A percentile compares a stretch with the other conserved stretches of the same genome.
phyloP scores from a whole-genome alignment of 2,797 vertebrate genomes.

The Loriculus beryllinus region DNA sequence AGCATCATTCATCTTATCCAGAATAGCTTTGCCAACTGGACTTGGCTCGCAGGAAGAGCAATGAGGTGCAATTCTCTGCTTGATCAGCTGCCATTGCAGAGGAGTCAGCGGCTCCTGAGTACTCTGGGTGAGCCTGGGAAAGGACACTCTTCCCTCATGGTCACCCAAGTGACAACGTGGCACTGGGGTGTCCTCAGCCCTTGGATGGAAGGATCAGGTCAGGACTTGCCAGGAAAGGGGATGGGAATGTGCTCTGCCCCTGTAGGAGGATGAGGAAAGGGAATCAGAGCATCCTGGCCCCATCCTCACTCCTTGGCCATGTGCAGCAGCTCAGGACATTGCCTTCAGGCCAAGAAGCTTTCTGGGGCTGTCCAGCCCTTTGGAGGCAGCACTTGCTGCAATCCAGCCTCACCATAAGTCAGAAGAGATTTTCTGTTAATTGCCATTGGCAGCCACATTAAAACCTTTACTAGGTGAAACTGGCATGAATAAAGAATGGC shows the following conservation, averaged over 20 bases:
- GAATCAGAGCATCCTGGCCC: background rate
- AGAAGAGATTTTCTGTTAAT: background rate
- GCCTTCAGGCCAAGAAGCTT: background rate
- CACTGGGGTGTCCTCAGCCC: background rate
- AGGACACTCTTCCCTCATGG: background rate
- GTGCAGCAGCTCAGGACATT: background rate
- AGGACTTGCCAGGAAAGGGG: background rate
- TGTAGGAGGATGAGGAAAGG: background rate
- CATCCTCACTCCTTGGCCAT: background rate
- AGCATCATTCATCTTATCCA: background rate
- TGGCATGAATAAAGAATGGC: background rate
- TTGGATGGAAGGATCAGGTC: rapidly evolving
- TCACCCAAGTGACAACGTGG: background rate
- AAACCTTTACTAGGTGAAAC: background rate
- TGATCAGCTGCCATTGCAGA: background rate
- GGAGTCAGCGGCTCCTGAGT: background rate
- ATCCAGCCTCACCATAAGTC: rapidly evolving
- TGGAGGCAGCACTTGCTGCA: background rate
- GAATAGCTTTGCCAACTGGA: background rate
- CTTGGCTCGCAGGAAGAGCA: background rate
- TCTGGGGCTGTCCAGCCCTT: background rate
- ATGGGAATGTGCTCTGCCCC: background rate
- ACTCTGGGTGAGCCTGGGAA: background rate
- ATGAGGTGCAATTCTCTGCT: background rate
- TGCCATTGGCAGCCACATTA: background rate